phyloP scores from a whole-genome alignment of 2,888 invertebrate genomes.

The Caenorhabditis auriculariae region DNA sequence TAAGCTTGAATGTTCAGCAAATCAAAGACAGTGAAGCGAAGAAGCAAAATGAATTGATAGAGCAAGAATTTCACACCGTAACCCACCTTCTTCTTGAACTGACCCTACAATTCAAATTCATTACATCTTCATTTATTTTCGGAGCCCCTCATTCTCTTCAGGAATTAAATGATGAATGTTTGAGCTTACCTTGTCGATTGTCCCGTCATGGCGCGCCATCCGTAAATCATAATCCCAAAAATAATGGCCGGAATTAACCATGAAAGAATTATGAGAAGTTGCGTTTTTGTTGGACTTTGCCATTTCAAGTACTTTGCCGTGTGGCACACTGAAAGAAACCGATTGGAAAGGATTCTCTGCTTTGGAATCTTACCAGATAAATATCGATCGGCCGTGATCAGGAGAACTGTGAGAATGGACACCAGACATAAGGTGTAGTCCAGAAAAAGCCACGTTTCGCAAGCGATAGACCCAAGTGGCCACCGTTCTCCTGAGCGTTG shows the following conservation, averaged over 20 bases:
- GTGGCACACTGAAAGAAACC: slow-evolving; percentile 60
- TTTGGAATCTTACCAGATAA: slow-evolving; percentile 21
- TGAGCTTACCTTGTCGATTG: slow-evolving; percentile 18
- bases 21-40: no score
- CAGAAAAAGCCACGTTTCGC: slow-evolving; percentile 62
- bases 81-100: no score
- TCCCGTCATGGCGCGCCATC: slow-evolving; percentile 59
- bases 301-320: slow-evolving; percentile 63
- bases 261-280: slow-evolving; percentile 53
- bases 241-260: slow-evolving; percentile 61
- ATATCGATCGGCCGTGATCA: slow-evolving; percentile 61
- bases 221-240: slow-evolving; percentile 63
- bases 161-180: background rate
- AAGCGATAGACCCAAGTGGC: slow-evolving; percentile 58
- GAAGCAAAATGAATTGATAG: no score
- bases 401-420: slow-evolving; percentile 62
- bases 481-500: slow-evolving; percentile 53
- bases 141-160: no score
- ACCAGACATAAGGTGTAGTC: slow-evolving; percentile 63
- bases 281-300: slow-evolving; percentile 76
- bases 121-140: no score
- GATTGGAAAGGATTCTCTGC: no score
- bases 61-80: no score
- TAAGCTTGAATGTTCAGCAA: no score
- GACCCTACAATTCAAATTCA: no score